Evolutionary conservation across 2,113 vertebrate genomes (phyloP).

Genomic region (Felis chaus): DNA sequence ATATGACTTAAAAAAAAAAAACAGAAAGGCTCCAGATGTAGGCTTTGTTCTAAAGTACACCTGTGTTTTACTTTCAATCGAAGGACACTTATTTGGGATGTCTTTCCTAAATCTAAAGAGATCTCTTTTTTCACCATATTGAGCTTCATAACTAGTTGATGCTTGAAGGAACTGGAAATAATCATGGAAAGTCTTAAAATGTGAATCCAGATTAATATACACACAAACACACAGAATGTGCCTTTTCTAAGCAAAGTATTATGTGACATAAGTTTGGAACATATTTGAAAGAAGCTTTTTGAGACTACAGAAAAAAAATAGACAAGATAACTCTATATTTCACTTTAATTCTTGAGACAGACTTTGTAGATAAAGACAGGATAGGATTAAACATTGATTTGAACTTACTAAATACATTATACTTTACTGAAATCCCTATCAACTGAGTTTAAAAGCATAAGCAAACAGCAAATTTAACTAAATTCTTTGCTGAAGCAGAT

Average conservation of each 20-base stretch:
- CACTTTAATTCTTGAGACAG: conserved; percentile 6
- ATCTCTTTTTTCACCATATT: neutral
- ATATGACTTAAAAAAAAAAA: neutral
- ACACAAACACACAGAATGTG: neutral
- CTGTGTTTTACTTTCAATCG: conserved; percentile 9
- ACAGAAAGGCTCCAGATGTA: neutral
- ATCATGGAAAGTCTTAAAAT: neutral
- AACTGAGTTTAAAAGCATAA: conserved; percentile 29
- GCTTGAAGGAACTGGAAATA: neutral
- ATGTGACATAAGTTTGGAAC: neutral
- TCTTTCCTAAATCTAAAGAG: neutral
- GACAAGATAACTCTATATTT: neutral
- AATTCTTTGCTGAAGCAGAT: neutral
- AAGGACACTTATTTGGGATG: neutral
- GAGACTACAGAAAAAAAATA: neutral
- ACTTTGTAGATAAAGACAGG: conserved; percentile 1
- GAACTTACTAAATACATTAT: neutral
- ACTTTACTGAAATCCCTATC: conserved; percentile 21
- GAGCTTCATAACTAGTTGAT: neutral
- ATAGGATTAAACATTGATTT: conserved; percentile 14
- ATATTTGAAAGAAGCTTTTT: neutral
- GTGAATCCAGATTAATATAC: neutral
- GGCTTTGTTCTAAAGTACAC: neutral
- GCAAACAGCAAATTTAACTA: neutral
- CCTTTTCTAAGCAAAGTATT: neutral